Conservation (phyloP, 35 echinoderm and acorn worm species). For the Strongylocentrotus purpuratus region DNA sequence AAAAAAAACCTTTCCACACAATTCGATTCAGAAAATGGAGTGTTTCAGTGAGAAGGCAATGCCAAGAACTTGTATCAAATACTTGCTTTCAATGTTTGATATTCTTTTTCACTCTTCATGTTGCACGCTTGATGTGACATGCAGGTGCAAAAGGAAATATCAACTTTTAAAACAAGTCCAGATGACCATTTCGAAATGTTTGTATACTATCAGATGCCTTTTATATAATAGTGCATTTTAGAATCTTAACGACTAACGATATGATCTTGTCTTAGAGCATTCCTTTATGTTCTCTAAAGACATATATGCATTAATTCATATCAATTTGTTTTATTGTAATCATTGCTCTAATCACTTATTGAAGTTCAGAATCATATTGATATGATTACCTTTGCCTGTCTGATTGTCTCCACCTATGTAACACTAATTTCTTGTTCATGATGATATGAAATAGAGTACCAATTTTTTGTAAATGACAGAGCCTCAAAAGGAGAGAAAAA, state of each 20-base stretch:
- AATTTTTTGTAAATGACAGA: no score
- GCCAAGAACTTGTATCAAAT: neutral
- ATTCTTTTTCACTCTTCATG: neutral
- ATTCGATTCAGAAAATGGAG: neutral
- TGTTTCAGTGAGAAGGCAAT: neutral
- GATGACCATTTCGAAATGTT: neutral
- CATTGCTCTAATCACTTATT: neutral
- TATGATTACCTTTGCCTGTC: neutral
- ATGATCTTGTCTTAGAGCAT: no score
- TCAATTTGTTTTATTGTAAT: neutral
- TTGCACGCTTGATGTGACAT: neutral
- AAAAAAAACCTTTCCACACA: no score
- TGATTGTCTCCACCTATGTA: neutral
- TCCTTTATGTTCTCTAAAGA: neutral
- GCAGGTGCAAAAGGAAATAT: neutral
- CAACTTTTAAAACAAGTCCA: neutral
- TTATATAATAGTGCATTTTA: neutral
- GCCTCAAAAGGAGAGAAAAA: no score
- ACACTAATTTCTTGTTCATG: neutral
- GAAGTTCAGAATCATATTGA: neutral
- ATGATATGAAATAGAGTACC: neutral
- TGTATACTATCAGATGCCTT: neutral
- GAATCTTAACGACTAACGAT: neutral
- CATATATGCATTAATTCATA: neutral
- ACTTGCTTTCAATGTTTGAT: conserved; percentile 1